Base-by-base conservation (phyloP, 2,113 vertebrate species). In the Eretmochelys imbricata region DNA sequence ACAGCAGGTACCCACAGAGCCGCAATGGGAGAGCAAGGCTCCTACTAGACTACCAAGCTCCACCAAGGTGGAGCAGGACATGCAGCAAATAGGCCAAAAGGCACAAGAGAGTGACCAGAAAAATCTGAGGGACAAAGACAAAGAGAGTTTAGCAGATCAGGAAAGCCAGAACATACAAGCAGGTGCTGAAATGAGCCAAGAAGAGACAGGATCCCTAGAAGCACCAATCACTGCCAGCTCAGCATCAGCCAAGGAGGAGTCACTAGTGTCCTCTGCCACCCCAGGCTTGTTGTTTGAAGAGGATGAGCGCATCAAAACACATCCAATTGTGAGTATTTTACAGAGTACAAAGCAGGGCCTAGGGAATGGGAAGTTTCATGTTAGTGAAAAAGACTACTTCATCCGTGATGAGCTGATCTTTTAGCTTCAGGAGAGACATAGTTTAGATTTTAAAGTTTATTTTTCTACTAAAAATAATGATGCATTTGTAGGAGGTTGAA, bases 281-380 rank as follows among this genome's bases (percentile, higher is more conserved):
- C 98, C 98, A 1, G 98, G 98, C 27, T 94, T 98, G 72, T 89
- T 99, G 31, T 98, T 98, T 49, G 62, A 93, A 42, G 93, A 97
- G 38, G 91, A 8, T 0, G 84, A 72, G 35, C 76, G 54, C 1
- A 24, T 19, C n/a, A 91, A 55, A 31, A 59, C 93, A 24, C 98
- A 99, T 10, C 96, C 99, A 11, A 88, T 99, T 42, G 99, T 99
- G 96, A 99, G 98, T 96, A 48, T 31, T 4, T 1, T 14, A 54
- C 42, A 20, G 53, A 72, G 17, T 25, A 49, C 57, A 53, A 6
- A 17, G 29, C 8, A 38, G 42, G 24, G 50, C 1, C 65, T 82
- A 55, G 50, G 27, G 85, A 50, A 12, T 6, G 9, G 50, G 35
- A n/a, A 51, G 13, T 31, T 72, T 27, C 49, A 79, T 8, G 25